phyloP scores from a whole-genome alignment of 1,140 invertebrate species.

The Lamellibrachia luymesi region DNA sequence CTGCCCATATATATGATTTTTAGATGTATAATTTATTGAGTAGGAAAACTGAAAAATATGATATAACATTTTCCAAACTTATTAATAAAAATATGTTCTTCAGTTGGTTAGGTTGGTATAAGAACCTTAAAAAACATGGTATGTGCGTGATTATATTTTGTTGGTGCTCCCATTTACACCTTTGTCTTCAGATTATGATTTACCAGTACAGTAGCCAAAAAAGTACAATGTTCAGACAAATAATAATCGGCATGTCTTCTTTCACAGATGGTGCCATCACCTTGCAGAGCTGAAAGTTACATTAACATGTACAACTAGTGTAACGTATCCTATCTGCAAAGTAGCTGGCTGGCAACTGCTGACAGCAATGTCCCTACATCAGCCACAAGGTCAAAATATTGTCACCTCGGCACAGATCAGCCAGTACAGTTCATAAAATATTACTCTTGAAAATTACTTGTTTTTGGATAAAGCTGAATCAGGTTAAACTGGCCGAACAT shows the following conservation, averaged over 20 bases:
- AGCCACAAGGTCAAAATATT: background rate
- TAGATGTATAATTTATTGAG: too few species aligned
- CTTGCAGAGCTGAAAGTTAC: background rate
- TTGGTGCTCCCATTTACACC: background rate
- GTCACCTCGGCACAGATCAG: background rate
- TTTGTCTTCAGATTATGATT: background rate
- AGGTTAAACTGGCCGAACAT: background rate
- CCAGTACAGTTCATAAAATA: background rate
- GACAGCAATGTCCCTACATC: background rate
- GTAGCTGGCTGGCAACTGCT: background rate
- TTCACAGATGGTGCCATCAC: background rate
- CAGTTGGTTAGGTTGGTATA: too few species aligned
- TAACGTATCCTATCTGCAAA: slow-evolving; percentile 1
- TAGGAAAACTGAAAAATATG: too few species aligned
- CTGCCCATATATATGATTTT: too few species aligned
- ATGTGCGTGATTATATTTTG: background rate
- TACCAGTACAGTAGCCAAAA: background rate
- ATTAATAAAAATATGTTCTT: too few species aligned
- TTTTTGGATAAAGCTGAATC: background rate
- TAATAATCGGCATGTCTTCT: background rate
- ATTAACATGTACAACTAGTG: background rate
- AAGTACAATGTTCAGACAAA: background rate
- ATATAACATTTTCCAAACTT: too few species aligned
- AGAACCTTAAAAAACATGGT: too few species aligned
- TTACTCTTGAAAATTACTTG: background rate